These are phyloP conservation scores for Lycocerus yunnanus DNA, from an alignment of 2,888 invertebrate genomes.

Conservation along the genomic window DNA sequence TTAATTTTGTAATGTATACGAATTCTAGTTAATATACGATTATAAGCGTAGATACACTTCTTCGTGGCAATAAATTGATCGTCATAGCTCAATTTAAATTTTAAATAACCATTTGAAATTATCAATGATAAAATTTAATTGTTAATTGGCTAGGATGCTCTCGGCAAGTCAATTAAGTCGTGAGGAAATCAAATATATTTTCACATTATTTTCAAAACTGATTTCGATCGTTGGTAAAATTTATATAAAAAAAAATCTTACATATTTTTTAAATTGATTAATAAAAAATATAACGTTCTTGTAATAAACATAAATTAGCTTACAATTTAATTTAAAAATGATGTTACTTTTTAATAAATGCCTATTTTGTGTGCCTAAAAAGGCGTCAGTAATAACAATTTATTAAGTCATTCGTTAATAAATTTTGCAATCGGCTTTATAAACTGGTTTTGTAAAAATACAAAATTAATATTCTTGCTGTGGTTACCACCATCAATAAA, in stretches of 20 bases:
- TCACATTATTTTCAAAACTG: neutral
- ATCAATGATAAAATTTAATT: neutral
- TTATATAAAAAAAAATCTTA: neutral
- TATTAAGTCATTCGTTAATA: slow-evolving; percentile 32
- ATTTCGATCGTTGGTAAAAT: neutral
- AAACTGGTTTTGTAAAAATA: slow-evolving; percentile 36
- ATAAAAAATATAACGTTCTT: neutral
- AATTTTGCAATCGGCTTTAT: slow-evolving; percentile 33
- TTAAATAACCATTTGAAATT: neutral
- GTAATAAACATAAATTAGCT: neutral
- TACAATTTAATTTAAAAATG: slow-evolving; percentile 17
- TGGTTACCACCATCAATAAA: slow-evolving; percentile 38
- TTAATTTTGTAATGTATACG: neutral
- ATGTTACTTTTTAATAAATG: slow-evolving; percentile 14
- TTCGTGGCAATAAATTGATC: neutral
- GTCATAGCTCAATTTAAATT: neutral
- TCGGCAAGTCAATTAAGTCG: neutral
- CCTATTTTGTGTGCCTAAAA: slow-evolving; percentile 20
- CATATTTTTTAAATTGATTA: neutral
- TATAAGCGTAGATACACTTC: neutral
- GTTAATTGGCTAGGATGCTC: neutral
- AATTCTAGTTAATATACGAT: neutral
- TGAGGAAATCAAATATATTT: neutral
- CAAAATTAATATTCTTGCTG: slow-evolving; percentile 39
- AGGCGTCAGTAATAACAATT: slow-evolving; percentile 33